phyloP scores from a whole-genome alignment of 2,888 invertebrate species.

The Nomada ferruginata region DNA sequence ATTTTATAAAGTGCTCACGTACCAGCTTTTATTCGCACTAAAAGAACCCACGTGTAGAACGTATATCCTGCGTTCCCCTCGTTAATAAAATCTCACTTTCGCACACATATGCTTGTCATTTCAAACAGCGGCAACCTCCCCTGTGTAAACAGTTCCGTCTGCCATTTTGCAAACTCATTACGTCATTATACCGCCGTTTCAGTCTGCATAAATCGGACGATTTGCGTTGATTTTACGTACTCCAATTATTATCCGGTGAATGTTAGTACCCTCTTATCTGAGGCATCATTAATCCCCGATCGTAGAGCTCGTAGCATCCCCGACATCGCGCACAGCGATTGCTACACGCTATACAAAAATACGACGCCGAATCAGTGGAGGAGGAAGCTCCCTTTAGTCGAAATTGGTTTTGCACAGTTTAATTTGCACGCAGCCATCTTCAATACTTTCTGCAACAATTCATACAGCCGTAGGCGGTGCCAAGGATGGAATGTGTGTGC shows the following conservation, averaged over 20 bases:
- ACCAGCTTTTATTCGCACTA: too few relatives aligned
- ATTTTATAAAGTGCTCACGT: too few relatives aligned
- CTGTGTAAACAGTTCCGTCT: background rate
- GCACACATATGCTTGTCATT: background rate
- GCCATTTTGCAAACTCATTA: slow-evolving; percentile 15
- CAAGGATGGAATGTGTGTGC: too few relatives aligned
- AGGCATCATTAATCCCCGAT: slow-evolving; percentile 1
- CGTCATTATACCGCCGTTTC: slow-evolving; percentile 11
- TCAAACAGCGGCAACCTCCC: background rate
- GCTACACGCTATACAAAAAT: slow-evolving; percentile 34
- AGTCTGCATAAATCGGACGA: slow-evolving; percentile 32
- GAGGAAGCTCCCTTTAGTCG: slow-evolving; percentile 42
- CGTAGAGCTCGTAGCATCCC: slow-evolving; percentile 30
- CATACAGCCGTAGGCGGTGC: too few relatives aligned
- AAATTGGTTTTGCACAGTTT: slow-evolving; percentile 52
- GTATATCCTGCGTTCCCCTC: too few relatives aligned
- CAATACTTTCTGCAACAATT: background rate
- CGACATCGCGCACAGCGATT: too few relatives aligned
- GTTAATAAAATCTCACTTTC: background rate
- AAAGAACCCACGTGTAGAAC: background rate
- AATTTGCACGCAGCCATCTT: slow-evolving; percentile 8
- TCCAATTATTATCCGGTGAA: slow-evolving; percentile 41
- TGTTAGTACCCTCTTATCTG: slow-evolving; percentile 33
- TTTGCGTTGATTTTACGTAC: slow-evolving; percentile 29
- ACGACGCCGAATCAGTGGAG: background rate